Evolutionary conservation across 2,113 vertebrate species (phyloP).

Genomic region (Equus przewalskii): DNA sequence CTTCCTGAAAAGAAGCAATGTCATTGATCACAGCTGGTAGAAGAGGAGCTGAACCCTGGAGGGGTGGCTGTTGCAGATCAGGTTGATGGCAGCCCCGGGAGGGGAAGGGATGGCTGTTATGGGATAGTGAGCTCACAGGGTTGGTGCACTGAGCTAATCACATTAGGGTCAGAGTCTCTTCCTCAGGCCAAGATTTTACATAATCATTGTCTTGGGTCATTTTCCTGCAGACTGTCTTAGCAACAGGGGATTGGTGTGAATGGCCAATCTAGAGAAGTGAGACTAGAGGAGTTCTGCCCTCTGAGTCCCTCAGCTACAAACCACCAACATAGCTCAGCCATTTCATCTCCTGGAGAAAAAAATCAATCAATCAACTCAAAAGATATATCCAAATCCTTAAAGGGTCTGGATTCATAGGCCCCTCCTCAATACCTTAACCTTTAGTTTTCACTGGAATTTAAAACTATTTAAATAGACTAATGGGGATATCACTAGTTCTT

Average conservation of each 20-base stretch:
- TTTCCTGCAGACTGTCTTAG: not conserved
- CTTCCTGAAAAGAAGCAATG: not conserved
- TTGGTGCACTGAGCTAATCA: not conserved
- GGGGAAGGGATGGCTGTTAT: not conserved
- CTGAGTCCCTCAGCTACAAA: not conserved
- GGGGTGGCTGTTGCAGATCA: not conserved
- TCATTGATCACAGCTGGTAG: not conserved
- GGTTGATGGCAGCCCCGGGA: not conserved
- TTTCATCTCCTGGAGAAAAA: not conserved
- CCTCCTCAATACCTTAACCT: not conserved
- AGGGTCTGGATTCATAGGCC: not conserved
- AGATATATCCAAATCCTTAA: not conserved
- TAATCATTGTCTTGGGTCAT: slow-evolving; percentile 10
- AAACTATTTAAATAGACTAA: not conserved
- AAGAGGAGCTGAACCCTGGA: not conserved
- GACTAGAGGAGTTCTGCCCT: not conserved
- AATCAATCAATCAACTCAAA: not conserved
- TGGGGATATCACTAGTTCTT: not conserved
- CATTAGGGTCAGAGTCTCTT: not conserved
- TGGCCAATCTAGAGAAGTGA: not conserved
- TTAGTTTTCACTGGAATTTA: slow-evolving; percentile 28
- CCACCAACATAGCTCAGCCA: not conserved
- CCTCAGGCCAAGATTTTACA: slow-evolving; percentile 15
- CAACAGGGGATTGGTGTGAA: not conserved
- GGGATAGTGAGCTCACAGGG: not conserved